Percentiles rank a stretch among this genome's conserved stretches.
phyloP scores from a whole-genome alignment of 2,113 vertebrate species.

The Junco hyemalis region DNA sequence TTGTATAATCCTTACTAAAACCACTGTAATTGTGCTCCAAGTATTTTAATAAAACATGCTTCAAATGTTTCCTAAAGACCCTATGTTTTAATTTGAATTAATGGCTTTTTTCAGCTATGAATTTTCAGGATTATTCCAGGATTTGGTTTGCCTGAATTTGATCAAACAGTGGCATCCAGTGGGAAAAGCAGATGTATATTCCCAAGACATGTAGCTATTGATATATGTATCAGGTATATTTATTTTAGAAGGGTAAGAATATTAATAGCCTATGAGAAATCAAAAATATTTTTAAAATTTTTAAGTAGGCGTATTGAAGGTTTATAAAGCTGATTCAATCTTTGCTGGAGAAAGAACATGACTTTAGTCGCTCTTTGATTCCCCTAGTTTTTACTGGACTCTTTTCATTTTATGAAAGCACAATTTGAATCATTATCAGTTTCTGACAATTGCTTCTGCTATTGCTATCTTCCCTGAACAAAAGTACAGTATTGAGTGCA shows the following conservation, averaged over 20 bases:
- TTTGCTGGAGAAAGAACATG: not conserved
- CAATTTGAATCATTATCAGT: not conserved
- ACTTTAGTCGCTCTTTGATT: not conserved
- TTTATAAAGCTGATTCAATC: not conserved
- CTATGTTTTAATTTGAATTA: not conserved
- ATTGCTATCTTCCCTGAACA: not conserved
- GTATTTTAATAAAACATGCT: not conserved
- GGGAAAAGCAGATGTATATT: not conserved
- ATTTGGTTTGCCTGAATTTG: constrained; percentile 10
- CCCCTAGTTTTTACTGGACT: not conserved
- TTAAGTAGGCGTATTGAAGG: not conserved
- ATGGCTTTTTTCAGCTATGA: not conserved
- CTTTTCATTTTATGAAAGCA: not conserved
- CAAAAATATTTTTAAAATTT: not conserved
- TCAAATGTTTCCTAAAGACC: not conserved
- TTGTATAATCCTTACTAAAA: not conserved
- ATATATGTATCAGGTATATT: not conserved
- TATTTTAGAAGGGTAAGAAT: not conserved
- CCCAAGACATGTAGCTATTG: not conserved
- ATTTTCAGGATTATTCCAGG: not conserved
- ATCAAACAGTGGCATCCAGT: constrained; percentile 60
- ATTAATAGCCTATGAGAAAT: not conserved
- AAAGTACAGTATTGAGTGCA: not conserved
- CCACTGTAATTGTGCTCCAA: not conserved
- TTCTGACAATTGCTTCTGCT: not conserved